Evolutionary conservation across 2,888 invertebrate genomes (phyloP).

Genomic region (Onchidella celtica): DNA sequence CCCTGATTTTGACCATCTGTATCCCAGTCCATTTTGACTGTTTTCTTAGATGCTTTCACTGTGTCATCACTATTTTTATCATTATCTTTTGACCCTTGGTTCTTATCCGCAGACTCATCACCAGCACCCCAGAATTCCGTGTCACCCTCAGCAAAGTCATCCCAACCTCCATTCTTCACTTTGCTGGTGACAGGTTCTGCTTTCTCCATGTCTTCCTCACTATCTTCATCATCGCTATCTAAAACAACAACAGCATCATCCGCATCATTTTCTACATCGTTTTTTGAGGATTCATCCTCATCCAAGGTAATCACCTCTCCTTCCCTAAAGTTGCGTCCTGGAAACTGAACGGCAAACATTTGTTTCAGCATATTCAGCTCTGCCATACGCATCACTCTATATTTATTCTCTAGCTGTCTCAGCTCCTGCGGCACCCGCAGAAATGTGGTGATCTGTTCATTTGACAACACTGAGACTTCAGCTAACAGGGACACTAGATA

Average conservation of each 20-base stretch:
- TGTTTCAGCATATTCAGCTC: slow-evolving; percentile 8
- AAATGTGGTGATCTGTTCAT: slow-evolving; percentile 45
- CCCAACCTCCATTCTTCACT: neutral
- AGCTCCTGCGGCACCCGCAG: slow-evolving; percentile 11
- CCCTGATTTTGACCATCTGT: no score
- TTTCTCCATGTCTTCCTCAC: slow-evolving; percentile 1
- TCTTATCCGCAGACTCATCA: neutral
- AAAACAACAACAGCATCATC: slow-evolving; percentile 42
- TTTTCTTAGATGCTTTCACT: no score
- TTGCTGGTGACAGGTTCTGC: neutral
- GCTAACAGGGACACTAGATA: slow-evolving; percentile 24
- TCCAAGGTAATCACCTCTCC: slow-evolving; percentile 40
- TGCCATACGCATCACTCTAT: neutral
- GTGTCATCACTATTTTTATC: neutral
- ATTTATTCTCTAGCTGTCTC: slow-evolving; percentile 16
- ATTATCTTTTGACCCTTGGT: neutral
- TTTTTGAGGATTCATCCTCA: slow-evolving; percentile 12
- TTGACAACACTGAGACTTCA: slow-evolving; percentile 29
- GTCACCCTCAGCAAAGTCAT: slow-evolving; percentile 22
- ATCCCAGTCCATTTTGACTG: no score
- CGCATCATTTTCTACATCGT: neutral
- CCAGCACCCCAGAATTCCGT: slow-evolving; percentile 18
- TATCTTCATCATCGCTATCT: slow-evolving; percentile 43
- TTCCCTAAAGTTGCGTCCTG: slow-evolving; percentile 6
- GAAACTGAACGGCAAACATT: slow-evolving; percentile 14